Conservation (phyloP, 1,140 invertebrate species). For the Ericerus pela region DNA sequence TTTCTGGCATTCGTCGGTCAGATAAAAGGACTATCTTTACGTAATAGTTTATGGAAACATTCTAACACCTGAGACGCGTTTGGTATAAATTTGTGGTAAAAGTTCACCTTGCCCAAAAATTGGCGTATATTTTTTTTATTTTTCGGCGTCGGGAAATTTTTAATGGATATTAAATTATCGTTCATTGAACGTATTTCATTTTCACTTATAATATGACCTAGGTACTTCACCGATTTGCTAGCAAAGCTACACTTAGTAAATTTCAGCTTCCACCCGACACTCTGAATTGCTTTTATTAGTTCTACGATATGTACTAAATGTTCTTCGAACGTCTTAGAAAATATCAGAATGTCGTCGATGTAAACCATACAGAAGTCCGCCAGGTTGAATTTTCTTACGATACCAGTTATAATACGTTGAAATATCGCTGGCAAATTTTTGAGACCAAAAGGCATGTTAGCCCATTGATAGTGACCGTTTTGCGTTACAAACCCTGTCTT, state of each 20-base stretch:
- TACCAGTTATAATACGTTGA: too few relatives aligned
- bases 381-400: conserved; percentile 14
- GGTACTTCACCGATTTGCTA: conserved; percentile 25
- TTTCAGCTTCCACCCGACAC: conserved; percentile 28
- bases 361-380: conserved; percentile 19
- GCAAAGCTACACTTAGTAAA: conserved; percentile 28
- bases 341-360: too few relatives aligned
- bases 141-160: conserved; percentile 24
- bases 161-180: conserved; percentile 29
- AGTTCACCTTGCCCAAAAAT: too few relatives aligned
- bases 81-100: conserved; percentile 23
- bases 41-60: conserved; percentile 26
- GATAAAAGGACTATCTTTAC: conserved; percentile 26
- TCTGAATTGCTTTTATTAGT: conserved; percentile 25
- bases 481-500: conserved; percentile 31
- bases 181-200: too few relatives aligned
- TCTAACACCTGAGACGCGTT: conserved; percentile 25
- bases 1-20: conserved; percentile 27
- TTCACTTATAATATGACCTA: conserved; percentile 27
- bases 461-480: conserved; percentile 29
- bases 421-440: conserved; percentile 32
- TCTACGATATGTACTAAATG: conserved; percentile 19
- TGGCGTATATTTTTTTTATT: conserved; percentile 21
- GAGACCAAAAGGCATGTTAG: conserved; percentile 26
- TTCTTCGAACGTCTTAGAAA: conserved; percentile 18